These are phyloP conservation scores for Chiloscyllium punctatum DNA, from an alignment of 2,797 vertebrate genomes.

Conservation along the genomic window DNA sequence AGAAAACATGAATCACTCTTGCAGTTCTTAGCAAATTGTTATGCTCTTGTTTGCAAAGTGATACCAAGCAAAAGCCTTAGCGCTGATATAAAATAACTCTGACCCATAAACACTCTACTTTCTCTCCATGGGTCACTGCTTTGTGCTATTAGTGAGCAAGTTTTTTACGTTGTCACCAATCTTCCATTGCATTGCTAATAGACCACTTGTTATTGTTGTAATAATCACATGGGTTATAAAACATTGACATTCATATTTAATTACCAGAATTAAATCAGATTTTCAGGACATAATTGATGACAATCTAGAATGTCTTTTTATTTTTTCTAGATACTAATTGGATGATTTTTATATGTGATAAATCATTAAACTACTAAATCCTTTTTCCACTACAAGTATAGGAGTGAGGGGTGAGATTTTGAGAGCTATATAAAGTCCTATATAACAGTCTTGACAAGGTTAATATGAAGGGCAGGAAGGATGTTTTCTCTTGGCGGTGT, in stretches of 20 bases:
- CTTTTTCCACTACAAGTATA: too few relatives aligned
- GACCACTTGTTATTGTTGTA: background rate
- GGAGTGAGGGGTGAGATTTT: too few relatives aligned
- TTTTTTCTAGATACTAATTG: background rate
- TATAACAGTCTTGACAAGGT: too few relatives aligned
- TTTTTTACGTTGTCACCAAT: too few relatives aligned
- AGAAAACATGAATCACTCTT: background rate
- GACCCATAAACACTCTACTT: background rate
- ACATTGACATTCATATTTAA: background rate
- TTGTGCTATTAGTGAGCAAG: background rate
- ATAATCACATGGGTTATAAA: background rate
- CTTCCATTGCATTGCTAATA: constrained; percentile 9
- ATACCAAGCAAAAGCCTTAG: background rate
- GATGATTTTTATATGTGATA: background rate
- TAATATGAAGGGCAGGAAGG: too few relatives aligned
- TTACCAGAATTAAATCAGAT: background rate
- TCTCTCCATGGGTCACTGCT: background rate
- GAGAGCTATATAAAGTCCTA: too few relatives aligned
- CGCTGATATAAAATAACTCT: background rate
- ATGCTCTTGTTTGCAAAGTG: background rate
- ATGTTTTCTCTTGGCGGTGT: too few relatives aligned
- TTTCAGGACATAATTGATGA: background rate
- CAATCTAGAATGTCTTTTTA: background rate
- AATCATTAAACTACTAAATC: background rate
- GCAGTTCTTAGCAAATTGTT: background rate